Evolutionary conservation across 2,797 vertebrate species (phyloP).

Genomic region (Avahi laniger): DNA sequence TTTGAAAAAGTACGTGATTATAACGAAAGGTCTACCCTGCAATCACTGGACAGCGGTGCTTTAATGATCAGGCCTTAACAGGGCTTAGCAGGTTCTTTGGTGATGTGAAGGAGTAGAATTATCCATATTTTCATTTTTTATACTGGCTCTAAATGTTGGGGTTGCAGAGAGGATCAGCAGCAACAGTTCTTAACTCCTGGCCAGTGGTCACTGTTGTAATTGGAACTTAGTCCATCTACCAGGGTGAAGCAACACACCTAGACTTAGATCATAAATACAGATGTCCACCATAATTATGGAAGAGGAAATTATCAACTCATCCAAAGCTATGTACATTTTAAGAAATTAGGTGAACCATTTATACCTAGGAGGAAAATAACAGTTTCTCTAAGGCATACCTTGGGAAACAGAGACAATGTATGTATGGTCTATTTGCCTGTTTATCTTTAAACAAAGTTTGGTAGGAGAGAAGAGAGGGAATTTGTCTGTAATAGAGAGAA

Average conservation of each 20-base stretch:
- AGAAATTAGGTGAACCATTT: neutral
- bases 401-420: neutral
- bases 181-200: neutral
- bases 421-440: neutral
- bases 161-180: neutral
- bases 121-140: neutral
- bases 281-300: neutral
- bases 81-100: neutral
- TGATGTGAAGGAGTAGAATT: neutral
- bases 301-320: neutral
- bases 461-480: neutral
- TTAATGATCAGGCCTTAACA: neutral
- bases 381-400: neutral
- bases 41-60: conserved; percentile 24
- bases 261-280: neutral
- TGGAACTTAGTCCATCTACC: neutral
- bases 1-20: conserved; percentile 71
- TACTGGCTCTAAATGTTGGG: neutral
- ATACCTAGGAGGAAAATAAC: neutral
- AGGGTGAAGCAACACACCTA: neutral
- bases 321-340: neutral
- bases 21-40: conserved; percentile 59
- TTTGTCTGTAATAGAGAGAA: neutral
- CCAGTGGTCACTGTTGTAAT: neutral
- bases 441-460: neutral